Evolutionary conservation across 2,888 invertebrate species (phyloP), one percentile per base, ranked within the genome.

Genomic region (Temnothorax ravouxi): DNA sequence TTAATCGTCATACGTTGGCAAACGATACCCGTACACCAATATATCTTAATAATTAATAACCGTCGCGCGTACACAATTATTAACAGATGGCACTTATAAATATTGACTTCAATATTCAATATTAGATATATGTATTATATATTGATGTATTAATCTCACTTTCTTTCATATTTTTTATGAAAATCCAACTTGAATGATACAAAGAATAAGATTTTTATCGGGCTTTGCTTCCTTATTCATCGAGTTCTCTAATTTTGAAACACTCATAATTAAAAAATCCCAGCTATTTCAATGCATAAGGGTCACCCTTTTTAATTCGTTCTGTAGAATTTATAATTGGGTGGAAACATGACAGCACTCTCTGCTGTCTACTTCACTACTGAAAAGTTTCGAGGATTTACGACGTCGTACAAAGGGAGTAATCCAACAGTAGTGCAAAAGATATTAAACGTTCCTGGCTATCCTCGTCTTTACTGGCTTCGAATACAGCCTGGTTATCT

Each of bases 1-100:
- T 89, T 80, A 88, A 89, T 85, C 88, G 88, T 84, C 66, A 21
- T 21, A n/a, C 79, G 59, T 69, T 86, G 85, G 86, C 85, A 89
- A 90, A 89, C 82, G 90, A 87, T 85, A 82, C 80, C n/a, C 11
- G 83, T 75, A 56, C 83, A 84, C 82, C 74, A 88, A 84, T 83
- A 64, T 47, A 66, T 69, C 76, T 75, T 64, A 79, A 82, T 81
- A 84, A 88, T 90, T 87, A 90, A 87, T 88, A 89, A 87, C 74
- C 80, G 80, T 86, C 84, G 76, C 0, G n/a, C 64, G n/a, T n/a
- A 59, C 47, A 69, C 64, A 84, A 88, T 86, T 84, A 76, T 88
- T 86, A 88, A 88, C 81, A 81, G 75, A 59, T 34, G 71, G 54
- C 81, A 84, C 82, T 85, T 89, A 85, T 84, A 74, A 88, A 86